Evolutionary conservation across 2,888 invertebrate genomes (phyloP).

Genomic region (Clitarchus hookeri): DNA sequence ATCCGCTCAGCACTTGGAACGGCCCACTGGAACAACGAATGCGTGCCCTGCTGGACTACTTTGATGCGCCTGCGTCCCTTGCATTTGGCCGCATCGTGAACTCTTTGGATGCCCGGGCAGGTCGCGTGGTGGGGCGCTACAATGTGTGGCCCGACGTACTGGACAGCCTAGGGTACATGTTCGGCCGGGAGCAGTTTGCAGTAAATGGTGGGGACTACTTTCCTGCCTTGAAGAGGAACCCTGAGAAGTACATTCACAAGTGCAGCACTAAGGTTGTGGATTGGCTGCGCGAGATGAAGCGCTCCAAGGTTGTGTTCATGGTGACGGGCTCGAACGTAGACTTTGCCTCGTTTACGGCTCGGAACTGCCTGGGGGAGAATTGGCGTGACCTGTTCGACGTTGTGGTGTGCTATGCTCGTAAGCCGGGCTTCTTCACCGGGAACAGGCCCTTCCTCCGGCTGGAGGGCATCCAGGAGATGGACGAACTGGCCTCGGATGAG

Average conservation of each 20-base stretch:
- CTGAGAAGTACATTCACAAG: conserved; percentile 63
- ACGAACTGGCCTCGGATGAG: conserved; percentile 49
- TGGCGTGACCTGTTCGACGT: conserved; percentile 70
- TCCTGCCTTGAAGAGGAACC: conserved; percentile 60
- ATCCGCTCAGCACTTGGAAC: conserved; percentile 65
- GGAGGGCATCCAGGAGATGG: conserved; percentile 54
- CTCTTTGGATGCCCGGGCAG: conserved; percentile 59
- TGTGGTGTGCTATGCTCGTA: conserved; percentile 69
- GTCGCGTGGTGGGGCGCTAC: conserved; percentile 43
- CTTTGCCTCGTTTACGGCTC: conserved; percentile 68
- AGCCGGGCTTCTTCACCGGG: conserved; percentile 72
- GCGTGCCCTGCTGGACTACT: conserved; percentile 71
- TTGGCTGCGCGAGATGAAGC: conserved; percentile 64
- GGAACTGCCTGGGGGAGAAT: conserved; percentile 65
- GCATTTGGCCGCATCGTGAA: conserved; percentile 71
- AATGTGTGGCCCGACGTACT: conserved; percentile 68
- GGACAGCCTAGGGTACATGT: conserved; percentile 65
- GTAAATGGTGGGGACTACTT: conserved; percentile 66
- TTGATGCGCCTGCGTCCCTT: conserved; percentile 69
- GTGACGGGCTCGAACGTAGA: conserved; percentile 75
- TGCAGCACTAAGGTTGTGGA: conserved; percentile 58
- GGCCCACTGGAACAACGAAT: conserved; percentile 63
- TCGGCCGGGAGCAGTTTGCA: conserved; percentile 61
- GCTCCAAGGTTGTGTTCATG: conserved; percentile 62
- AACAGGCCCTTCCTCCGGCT: conserved; percentile 61